Evolutionary conservation across 2,113 vertebrate species (phyloP).

Genomic region (Pavo muticus): DNA sequence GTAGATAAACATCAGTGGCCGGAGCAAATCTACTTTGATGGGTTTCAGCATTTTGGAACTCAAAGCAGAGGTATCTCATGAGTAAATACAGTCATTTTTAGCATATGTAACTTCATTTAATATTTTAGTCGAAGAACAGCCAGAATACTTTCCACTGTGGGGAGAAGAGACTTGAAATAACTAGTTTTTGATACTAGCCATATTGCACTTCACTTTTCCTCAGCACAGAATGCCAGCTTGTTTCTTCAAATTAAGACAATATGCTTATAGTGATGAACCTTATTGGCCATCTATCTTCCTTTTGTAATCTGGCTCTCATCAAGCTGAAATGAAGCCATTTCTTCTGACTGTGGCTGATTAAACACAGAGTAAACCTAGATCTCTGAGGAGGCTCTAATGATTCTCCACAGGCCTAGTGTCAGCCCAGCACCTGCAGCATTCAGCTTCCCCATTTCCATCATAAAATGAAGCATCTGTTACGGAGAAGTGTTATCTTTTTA

Average conservation of each 20-base stretch:
- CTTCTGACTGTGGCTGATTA: conserved; percentile 91
- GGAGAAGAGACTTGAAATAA: conserved; percentile 11
- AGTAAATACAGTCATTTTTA: neutral
- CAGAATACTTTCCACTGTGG: conserved; percentile 44
- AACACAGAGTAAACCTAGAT: conserved; percentile 83
- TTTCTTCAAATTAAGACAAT: conserved; percentile 79
- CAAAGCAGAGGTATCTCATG: neutral
- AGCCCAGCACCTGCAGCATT: conserved; percentile 88
- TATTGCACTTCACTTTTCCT: conserved; percentile 69
- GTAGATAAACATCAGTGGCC: neutral
- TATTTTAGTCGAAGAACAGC: conserved; percentile 36
- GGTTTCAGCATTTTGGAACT: neutral
- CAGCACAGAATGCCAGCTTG: conserved; percentile 65
- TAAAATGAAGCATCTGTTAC: conserved; percentile 86
- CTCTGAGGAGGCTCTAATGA: conserved; percentile 79
- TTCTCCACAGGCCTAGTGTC: conserved; percentile 79
- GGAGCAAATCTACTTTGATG: neutral
- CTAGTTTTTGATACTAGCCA: conserved; percentile 34
- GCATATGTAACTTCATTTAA: neutral
- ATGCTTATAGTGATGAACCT: conserved; percentile 72
- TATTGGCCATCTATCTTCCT: conserved; percentile 73
- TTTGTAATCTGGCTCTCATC: conserved; percentile 78
- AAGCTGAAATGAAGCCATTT: conserved; percentile 90
- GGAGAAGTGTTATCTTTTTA: conserved; percentile 73
- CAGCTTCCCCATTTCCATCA: conserved; percentile 79